Base-by-base conservation (phyloP, 2,888 invertebrate species). In the Latrodectus elegans region DNA sequence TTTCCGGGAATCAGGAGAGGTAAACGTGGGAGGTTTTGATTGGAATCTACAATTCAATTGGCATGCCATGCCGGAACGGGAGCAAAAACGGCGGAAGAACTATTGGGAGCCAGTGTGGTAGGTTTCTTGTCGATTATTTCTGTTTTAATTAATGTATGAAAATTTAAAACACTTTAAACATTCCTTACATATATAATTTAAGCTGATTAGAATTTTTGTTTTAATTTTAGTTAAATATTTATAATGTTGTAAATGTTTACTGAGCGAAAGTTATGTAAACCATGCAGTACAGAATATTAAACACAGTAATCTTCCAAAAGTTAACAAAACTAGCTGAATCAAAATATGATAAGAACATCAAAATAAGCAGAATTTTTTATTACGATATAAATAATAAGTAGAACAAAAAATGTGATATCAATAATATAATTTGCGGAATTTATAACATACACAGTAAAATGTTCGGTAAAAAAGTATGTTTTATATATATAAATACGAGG, bases 11-110 rank as follows among this genome's bases (percentile, higher is more conserved):
- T 89, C 90, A 12, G 78, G 85, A 9, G 88, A 90, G 17, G 90
- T 98, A 88, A 97, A 92, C 89, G 94, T 94, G 17, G 94, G 94
- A 12, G 94, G 94, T 12, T 95, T 95, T 91, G 94, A 94, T 91
- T 95, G 94, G 94, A 94, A 94, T 91, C 91, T 94, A 71, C 93
- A 95, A 94, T 99, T 99, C 94, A 99, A 98, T 93, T 99, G 99
- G 99, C 99, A 99, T 92, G 95, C 96, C 53, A 97, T 99, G 84
- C 99, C 99, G 0, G 96, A 98, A 14, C 84, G 94, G 84, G 98
- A 98, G 92, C 95, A 95, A 92, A 95, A 96, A 91, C 94, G 96
- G 89, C 96, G 98, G 92, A 94, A 95, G 92, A 95, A 97, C 92
- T 94, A 96, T 0, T 97, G 98, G 8, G 98, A 98, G 92, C 98